These are phyloP conservation scores for Mythimna albipuncta DNA, from an alignment of 2,888 invertebrate genomes.

Conservation along the genomic window DNA sequence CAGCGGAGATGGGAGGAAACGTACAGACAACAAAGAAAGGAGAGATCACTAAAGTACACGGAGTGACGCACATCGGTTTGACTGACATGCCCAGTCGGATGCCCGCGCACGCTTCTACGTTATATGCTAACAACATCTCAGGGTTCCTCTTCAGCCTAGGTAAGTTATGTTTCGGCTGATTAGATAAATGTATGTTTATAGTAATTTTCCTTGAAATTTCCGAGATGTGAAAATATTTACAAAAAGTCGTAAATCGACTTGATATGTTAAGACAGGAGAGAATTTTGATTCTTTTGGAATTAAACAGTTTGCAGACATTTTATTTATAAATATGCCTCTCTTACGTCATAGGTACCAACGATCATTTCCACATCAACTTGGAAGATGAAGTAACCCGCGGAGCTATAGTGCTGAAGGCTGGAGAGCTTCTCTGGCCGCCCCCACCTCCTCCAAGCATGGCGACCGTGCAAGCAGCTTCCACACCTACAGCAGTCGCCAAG, in stretches of 20 bases:
- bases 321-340: constrained; percentile 16
- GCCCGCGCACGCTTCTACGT: constrained; percentile 96
- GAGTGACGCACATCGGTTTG: constrained; percentile 95
- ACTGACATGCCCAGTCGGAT: constrained; percentile 96
- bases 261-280: constrained; percentile 29
- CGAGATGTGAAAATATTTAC: constrained; percentile 36
- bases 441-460: constrained; percentile 92
- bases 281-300: background rate
- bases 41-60: constrained; percentile 93
- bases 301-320: background rate
- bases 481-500: constrained; percentile 81
- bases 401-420: constrained; percentile 94
- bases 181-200: constrained; percentile 29
- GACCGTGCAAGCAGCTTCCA: constrained; percentile 83
- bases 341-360: constrained; percentile 91
- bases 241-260: constrained; percentile 19
- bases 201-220: constrained; percentile 26
- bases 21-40: constrained; percentile 95
- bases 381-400: constrained; percentile 97
- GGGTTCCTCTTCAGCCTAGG: constrained; percentile 96
- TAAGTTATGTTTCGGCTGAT: constrained; percentile 71
- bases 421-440: constrained; percentile 95
- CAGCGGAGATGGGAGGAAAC: constrained; percentile 97
- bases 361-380: constrained; percentile 95
- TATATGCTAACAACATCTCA: constrained; percentile 97